Percentiles rank a stretch among this genome's conserved stretches.
Evolutionary conservation across 1,140 invertebrate species (phyloP).

Genomic region (Camponotus pennsylvanicus): DNA sequence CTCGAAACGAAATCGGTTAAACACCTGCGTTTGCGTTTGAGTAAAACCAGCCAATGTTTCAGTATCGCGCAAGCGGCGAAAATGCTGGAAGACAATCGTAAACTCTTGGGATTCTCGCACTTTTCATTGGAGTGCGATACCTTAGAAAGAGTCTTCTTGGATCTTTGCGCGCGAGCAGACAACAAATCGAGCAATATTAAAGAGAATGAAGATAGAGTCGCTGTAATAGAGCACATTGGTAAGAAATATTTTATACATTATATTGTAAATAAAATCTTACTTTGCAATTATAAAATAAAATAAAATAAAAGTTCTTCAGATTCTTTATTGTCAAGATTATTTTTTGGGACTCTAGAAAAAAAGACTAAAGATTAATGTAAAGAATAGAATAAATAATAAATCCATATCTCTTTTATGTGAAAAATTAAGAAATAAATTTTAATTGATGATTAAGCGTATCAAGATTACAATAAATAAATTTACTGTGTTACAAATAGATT

Average conservation of each 20-base stretch:
- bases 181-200: conserved; percentile 57
- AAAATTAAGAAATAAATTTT: not conserved
- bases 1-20: conserved; percentile 31
- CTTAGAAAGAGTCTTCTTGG: conserved; percentile 87
- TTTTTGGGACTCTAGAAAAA: not conserved
- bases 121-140: conserved; percentile 87
- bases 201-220: conserved; percentile 70
- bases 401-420: not conserved
- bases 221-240: conserved; percentile 69
- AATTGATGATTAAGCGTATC: not conserved
- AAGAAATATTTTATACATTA: conserved; percentile 43
- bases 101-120: conserved; percentile 82
- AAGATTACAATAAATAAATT: conserved; percentile 32
- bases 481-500: not conserved
- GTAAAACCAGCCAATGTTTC: conserved; percentile 19
- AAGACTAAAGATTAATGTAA: not conserved
- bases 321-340: not conserved
- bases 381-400: not conserved
- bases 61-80: conserved; percentile 85
- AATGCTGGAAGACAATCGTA: conserved; percentile 84
- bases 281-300: not conserved
- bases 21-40: conserved; percentile 23
- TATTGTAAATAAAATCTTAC: not conserved
- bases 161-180: conserved; percentile 85
- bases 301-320: not conserved